phyloP scores from a whole-genome alignment of 2,113 vertebrate species.

The Petrocephalus zakoni region DNA sequence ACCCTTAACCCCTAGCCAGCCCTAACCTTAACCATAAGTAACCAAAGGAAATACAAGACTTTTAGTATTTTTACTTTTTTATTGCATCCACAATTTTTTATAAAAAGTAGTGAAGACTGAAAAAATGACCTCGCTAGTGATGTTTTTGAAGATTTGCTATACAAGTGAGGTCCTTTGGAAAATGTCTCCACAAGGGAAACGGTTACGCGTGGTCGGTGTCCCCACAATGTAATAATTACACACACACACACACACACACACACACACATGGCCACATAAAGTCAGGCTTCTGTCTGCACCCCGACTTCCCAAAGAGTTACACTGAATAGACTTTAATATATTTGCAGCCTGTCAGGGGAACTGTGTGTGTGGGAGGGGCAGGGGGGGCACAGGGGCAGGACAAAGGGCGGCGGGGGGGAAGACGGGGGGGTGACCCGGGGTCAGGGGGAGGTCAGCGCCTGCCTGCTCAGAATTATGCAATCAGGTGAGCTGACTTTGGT shows the following conservation, averaged over 20 bases:
- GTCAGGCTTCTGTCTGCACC: not conserved
- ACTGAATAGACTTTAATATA: not conserved
- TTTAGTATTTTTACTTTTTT: too few species aligned
- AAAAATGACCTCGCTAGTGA: too few species aligned
- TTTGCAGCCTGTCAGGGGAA: constrained; percentile 14
- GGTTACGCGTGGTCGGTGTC: too few species aligned
- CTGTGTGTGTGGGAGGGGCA: not conserved
- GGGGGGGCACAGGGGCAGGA: not conserved
- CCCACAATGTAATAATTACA: not conserved
- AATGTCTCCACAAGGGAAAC: too few species aligned
- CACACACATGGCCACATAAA: not conserved
- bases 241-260: constrained; percentile 2
- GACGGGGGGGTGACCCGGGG: not conserved
- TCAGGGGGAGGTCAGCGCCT: constrained; percentile 13
- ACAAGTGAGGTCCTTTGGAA: too few species aligned
- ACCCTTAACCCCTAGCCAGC: too few species aligned
- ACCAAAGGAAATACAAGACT: too few species aligned
- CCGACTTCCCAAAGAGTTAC: not conserved
- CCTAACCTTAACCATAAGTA: too few species aligned
- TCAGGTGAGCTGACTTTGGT: constrained; percentile 12
- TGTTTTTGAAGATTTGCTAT: too few species aligned
- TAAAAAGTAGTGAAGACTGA: too few species aligned
- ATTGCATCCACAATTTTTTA: too few species aligned
- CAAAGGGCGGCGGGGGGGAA: not conserved
- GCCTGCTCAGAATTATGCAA: not conserved